Evolutionary conservation across 1,140 invertebrate genomes (phyloP), one percentile per base, ranked within the genome.

Genomic region (Augochlora pura): DNA sequence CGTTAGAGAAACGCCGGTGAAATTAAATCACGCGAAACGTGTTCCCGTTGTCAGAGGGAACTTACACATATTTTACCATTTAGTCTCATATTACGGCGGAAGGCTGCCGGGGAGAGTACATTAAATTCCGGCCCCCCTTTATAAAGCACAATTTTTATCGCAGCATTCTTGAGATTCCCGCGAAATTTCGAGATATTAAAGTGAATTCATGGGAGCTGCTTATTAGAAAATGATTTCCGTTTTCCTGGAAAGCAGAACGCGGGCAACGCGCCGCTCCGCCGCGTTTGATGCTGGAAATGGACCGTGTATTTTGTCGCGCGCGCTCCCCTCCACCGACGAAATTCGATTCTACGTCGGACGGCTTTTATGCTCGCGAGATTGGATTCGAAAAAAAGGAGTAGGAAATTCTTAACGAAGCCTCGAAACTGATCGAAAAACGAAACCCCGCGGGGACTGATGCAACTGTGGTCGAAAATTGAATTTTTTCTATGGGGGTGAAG

Each of bases 11-110:
- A 42, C 21, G 32, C 9, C 10, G 21, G 8, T 25, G 39, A 76
- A 68, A 76, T 76, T 60, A 76, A 76, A 76, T 68, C 65, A 68
- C 14, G n/a, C 68, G 57, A 60, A 76, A 76, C 65, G 16, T 25
- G 42, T 70, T 39, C 27, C 52, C 0, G 5, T 52, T 60, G 52
- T 57, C 66, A 52, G 39, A 38, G n/a, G n/a, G 23, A 46, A 69
- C 14, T 46, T 60, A 46, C 74, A 18, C 46, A 63, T 70, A 70
- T 62, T 62, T 62, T 38, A 23, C 57, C 23, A 70, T 77, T 77
- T 25, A 63, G 18, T 38, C 2, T 49, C 66, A 39, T 39, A 46
- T 62, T 75, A 67, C 49, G 32, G 14, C n/a, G n/a, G n/a, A n/a
- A n/a, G 25, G 64, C 54, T 76, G 54, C 32, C 18, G 8, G 63